Conservation (phyloP, 2,888 invertebrate genomes). For the Chrysolina oricalcia region DNA sequence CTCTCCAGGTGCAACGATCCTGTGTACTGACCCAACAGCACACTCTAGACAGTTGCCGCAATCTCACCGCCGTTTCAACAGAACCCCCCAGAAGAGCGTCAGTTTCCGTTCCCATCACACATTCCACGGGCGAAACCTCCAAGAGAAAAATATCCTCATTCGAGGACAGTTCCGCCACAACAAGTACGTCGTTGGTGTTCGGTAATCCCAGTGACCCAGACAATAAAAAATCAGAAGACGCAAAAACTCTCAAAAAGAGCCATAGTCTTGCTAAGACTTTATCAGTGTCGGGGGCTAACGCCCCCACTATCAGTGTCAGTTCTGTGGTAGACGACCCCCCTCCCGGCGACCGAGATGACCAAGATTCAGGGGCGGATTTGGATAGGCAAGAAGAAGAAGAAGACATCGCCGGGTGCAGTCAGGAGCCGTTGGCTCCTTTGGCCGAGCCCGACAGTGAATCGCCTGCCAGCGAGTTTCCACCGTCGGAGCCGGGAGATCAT, state of each 20-base stretch:
- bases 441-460: slow-evolving; percentile 82
- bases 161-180: slow-evolving; percentile 69
- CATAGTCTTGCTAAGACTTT: slow-evolving; percentile 70
- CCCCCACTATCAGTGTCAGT: slow-evolving; percentile 83
- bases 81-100: slow-evolving; percentile 69
- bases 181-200: slow-evolving; percentile 59
- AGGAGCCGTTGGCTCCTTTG: slow-evolving; percentile 76
- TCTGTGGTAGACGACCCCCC: slow-evolving; percentile 79
- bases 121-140: slow-evolving; percentile 69
- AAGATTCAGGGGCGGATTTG: slow-evolving; percentile 43
- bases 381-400: slow-evolving; percentile 39
- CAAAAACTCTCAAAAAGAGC: slow-evolving; percentile 68
- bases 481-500: slow-evolving; percentile 60
- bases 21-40: slow-evolving; percentile 79
- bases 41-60: slow-evolving; percentile 77
- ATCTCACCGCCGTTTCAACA: slow-evolving; percentile 66
- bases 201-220: slow-evolving; percentile 66
- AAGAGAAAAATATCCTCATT: slow-evolving; percentile 72
- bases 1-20: slow-evolving; percentile 76
- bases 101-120: slow-evolving; percentile 70
- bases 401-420: slow-evolving; percentile 34
- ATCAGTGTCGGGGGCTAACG: slow-evolving; percentile 68
- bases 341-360: slow-evolving; percentile 52
- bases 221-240: slow-evolving; percentile 62
- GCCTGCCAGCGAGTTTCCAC: slow-evolving; percentile 78